Evolutionary conservation across 2,888 invertebrate species (phyloP), one percentile per base, ranked within the genome.

Genomic region (Microctonus hyperodae): DNA sequence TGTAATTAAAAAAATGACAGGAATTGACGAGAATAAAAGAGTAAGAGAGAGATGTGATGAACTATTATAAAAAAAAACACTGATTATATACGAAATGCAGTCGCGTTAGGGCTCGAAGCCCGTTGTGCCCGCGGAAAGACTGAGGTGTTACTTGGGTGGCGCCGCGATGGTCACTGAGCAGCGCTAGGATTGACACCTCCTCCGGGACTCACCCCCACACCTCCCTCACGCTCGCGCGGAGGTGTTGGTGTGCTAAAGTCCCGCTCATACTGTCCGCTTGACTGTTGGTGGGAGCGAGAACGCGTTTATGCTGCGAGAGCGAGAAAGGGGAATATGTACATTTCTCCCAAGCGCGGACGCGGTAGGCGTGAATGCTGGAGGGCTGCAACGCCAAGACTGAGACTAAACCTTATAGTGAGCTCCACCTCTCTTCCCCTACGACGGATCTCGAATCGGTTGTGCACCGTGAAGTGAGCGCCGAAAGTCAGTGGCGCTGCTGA

Each of bases 141-240:
- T 78, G 82, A 83, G 83, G 83, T 83, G 83, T 83, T 83, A 83
- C 83, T 83, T 83, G 83, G 83, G 83, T 83, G 83, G 83, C 83
- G 83, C 83, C 83, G 83, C 83, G 83, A 83, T 83, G 83, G 83
- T 83, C 83, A 83, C 83, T 83, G 83, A 83, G 83, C 83, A 83
- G 83, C 83, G 83, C 83, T 81, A 83, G 83, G 83, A 83, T 83
- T 83, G 83, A 83, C 83, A 83, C 83, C 83, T 83, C 82, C 83
- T 82, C 82, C 80, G 79, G 80, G 81, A 79, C 80, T 81, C 82
- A 78, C 83, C 81, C 82, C 80, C 82, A 80, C 82, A 82, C 83
- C 80, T 81, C 81, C 76, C 75, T 74, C 75, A 71, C 74, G 69
- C 70, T 69, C 65, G 67, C 76, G 77, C 78, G 78, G 78, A 80